Evolutionary conservation across 2,797 vertebrate genomes (phyloP).

Genomic region (Dryobates pubescens): DNA sequence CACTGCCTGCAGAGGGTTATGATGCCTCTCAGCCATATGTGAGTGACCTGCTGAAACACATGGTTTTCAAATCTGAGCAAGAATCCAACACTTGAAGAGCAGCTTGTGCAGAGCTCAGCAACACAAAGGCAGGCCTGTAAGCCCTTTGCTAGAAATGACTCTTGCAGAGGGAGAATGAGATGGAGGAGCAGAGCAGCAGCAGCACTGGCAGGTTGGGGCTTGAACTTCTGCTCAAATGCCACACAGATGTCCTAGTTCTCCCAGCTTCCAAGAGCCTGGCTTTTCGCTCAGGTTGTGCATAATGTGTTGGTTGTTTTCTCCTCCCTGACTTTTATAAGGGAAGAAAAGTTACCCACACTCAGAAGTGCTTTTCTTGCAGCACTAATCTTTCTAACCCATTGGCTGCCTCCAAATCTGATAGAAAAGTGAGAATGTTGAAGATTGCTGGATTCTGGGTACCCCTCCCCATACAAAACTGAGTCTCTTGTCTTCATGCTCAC

Average conservation of each 20-base stretch:
- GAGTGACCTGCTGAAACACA: not conserved
- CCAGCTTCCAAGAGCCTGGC: not conserved
- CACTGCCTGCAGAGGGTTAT: not conserved
- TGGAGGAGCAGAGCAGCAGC: not conserved
- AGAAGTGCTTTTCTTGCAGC: not conserved
- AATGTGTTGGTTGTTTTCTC: not conserved
- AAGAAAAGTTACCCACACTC: not conserved
- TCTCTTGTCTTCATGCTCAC: not conserved
- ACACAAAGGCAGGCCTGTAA: not conserved
- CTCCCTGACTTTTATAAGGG: not conserved
- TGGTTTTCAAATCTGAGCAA: slow-evolving; percentile 6
- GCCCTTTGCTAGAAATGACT: not conserved
- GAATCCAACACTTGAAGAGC: not conserved
- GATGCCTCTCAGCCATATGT: not conserved
- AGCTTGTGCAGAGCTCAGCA: not conserved
- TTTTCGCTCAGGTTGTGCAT: not conserved
- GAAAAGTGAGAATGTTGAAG: not conserved
- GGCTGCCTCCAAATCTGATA: not conserved
- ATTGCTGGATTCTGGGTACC: not conserved
- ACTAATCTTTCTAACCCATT: not conserved
- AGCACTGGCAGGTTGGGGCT: not conserved
- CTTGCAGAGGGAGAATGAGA: not conserved
- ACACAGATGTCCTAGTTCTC: not conserved
- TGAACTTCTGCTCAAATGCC: not conserved
- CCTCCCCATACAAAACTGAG: not conserved